phyloP scores from a whole-genome alignment of 2,113 vertebrate species.

The Corydoras maculifer region DNA sequence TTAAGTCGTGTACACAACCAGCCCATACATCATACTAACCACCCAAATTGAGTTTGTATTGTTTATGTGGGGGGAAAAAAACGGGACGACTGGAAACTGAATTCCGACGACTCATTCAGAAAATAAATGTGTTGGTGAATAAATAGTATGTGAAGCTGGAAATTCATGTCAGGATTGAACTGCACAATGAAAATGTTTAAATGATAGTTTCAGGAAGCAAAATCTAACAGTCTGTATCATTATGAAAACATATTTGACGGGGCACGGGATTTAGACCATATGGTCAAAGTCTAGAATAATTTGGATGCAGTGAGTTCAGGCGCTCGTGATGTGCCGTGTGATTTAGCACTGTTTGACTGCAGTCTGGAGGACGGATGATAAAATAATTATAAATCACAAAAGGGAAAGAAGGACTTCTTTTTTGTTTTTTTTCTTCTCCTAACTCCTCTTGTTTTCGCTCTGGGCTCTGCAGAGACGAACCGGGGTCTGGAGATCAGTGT shows the following conservation, averaged over 20 bases:
- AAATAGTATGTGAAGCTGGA: constrained; percentile 1
- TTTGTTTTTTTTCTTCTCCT: no score
- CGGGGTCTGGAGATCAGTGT: constrained; percentile 93
- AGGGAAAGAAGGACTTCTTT: no score
- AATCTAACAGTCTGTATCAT: constrained; percentile 19
- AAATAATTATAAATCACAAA: no score
- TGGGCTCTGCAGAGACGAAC: constrained; percentile 75
- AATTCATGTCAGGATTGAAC: neutral
- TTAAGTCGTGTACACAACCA: no score
- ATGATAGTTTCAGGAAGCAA: constrained; percentile 22
- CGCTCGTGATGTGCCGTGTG: no score
- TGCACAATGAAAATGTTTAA: constrained; percentile 13
- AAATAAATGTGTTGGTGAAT: constrained; percentile 15
- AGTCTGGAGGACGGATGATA: no score
- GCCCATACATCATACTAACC: no score
- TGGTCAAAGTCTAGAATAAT: constrained; percentile 7
- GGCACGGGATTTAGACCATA: neutral
- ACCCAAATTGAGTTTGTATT: no score
- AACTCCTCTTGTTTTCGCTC: no score
- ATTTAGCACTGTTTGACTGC: no score
- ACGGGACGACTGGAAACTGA: neutral
- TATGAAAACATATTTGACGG: constrained; percentile 24
- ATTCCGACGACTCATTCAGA: neutral
- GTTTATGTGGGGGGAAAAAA: neutral
- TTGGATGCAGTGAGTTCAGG: no score